Evolutionary conservation across 2,888 invertebrate species (phyloP), one percentile per base, ranked within the genome.

Genomic region (Mechanitis messenoides): DNA sequence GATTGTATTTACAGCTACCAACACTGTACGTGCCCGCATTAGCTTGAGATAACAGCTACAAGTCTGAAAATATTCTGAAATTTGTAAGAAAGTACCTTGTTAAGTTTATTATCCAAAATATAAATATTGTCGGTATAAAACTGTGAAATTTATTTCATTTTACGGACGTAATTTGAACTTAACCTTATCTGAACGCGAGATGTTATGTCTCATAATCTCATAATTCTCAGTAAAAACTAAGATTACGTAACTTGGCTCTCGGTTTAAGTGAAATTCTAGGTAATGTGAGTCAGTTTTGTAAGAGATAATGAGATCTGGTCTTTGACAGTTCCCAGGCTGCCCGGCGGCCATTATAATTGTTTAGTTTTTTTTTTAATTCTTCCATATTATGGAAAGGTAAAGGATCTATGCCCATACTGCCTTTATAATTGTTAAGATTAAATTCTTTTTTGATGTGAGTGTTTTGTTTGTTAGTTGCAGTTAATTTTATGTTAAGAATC

Each of bases 281-380:
- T 63, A 58, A 59, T 33, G 12, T 64, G 68, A 68, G 54, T 65
- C 65, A 65, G 57, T 56, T 59, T 47, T 58, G 9, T 56, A 56
- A 58, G 60, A 57, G 65, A 62, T 50, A 63, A 47, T 20, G 58
- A 61, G 65, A 64, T 64, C 61, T 64, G 64, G 69, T 65, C 68
- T 68, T 58, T 68, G 66, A 63, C 68, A 53, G 60, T 68, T 68
- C 66, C 62, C 65, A 69, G 61, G 66, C 66, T 53, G 58, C 28
- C 50, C 56, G 20, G 6, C 28, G 33, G 56, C 20, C 55, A 45
- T 61, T 58, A 59, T 54, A 59, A 61, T 55, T 56, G 33, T 35
- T 47, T 60, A 20, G 20, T 20, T 1, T 20, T 20, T 20, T 20
- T 20, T 20, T 20, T 1, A 20, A 20, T 20, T 20, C 20, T 20